A percentile compares a stretch with the other conserved stretches of the same genome.
Evolutionary conservation across 37 sponge, comb jelly and placozoan species (phyloP).

Genomic region (Eunapius fragilis): DNA sequence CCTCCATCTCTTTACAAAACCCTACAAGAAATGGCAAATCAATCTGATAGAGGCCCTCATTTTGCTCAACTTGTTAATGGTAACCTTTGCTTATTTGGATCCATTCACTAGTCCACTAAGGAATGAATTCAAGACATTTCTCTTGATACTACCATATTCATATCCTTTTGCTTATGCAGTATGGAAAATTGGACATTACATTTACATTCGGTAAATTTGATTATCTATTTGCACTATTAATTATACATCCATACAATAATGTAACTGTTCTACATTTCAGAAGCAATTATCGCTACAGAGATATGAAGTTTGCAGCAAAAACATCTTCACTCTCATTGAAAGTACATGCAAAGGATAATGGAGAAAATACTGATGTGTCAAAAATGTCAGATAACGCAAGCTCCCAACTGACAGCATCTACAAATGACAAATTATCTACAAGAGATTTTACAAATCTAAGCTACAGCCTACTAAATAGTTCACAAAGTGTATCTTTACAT

Average conservation of each 20-base stretch:
- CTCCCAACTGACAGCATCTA: no score
- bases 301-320: neutral
- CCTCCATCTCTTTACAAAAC: conserved; percentile 70
- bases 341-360: neutral
- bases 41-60: conserved; percentile 74
- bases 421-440: neutral
- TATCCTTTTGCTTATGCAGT: conserved; percentile 23
- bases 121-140: conserved; percentile 25
- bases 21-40: conserved; percentile 63
- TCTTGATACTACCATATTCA: conserved; percentile 62
- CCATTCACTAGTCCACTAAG: conserved; percentile 50
- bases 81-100: conserved; percentile 69
- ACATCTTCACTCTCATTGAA: neutral
- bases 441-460: neutral
- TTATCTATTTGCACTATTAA: neutral
- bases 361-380: neutral
- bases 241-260: no score
- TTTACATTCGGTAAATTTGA: neutral
- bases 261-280: no score
- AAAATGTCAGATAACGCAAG: neutral
- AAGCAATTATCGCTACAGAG: neutral
- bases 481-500: neutral
- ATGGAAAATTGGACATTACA: neutral
- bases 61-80: conserved; percentile 60
- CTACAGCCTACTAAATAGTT: neutral